Evolutionary conservation across 1,140 invertebrate genomes (phyloP).

Genomic region (Hycleus phaleratus): DNA sequence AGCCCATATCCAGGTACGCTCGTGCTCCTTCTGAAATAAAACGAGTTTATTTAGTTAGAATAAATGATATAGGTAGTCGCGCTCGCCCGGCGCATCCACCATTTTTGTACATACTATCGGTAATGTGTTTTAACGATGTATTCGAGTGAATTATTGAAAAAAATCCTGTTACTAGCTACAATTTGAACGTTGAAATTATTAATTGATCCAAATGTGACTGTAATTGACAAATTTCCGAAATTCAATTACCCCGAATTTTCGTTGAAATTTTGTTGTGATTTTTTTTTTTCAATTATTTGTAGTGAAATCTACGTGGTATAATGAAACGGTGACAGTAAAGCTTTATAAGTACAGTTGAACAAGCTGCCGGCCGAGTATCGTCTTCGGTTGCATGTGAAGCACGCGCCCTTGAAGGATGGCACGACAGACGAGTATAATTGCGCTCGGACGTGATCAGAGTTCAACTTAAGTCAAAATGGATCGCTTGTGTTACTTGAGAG

Average conservation of each 20-base stretch:
- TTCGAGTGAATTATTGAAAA: too few relatives aligned
- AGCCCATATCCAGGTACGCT: background rate
- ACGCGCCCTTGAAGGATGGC: conserved; percentile 35
- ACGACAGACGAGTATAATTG: conserved; percentile 36
- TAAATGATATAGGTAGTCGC: too few relatives aligned
- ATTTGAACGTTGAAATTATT: too few relatives aligned
- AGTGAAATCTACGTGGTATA: background rate
- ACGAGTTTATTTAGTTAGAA: too few relatives aligned
- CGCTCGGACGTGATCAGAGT: conserved; percentile 33
- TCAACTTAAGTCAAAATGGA: conserved; percentile 7
- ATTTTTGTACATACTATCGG: too few relatives aligned
- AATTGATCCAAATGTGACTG: too few relatives aligned
- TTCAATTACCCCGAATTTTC: too few relatives aligned
- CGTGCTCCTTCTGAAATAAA: too few relatives aligned
- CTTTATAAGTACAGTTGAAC: background rate
- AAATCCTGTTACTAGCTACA: too few relatives aligned
- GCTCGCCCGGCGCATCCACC: background rate
- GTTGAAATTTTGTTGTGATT: too few relatives aligned
- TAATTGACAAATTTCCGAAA: too few relatives aligned
- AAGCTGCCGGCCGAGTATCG: background rate
- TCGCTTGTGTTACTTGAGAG: conserved; percentile 5
- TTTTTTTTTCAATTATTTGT: background rate
- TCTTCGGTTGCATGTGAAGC: conserved; percentile 27
- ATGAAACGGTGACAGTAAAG: background rate
- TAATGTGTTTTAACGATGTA: too few relatives aligned